Conservation (phyloP, 2,888 invertebrate genomes). For the Melikaiella ostensackeni region DNA sequence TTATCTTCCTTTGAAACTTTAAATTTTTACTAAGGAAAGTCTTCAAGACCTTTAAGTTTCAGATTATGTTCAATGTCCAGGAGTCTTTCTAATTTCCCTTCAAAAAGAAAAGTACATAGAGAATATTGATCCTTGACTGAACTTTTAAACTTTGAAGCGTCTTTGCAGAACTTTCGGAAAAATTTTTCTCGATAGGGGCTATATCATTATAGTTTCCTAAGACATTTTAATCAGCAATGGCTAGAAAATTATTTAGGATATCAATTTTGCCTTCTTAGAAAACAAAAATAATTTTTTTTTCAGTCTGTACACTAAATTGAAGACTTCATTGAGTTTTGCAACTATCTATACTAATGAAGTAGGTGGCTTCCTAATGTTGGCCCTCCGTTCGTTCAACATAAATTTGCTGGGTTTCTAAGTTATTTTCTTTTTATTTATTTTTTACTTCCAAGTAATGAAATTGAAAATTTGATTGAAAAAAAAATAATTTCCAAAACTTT, state of each 20-base stretch:
- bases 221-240: neutral
- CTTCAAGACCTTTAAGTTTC: slow-evolving; percentile 7
- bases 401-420: too few relatives aligned
- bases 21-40: slow-evolving; percentile 20
- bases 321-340: too few relatives aligned
- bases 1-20: slow-evolving; percentile 13
- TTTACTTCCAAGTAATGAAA: too few relatives aligned
- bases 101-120: slow-evolving; percentile 17
- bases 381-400: too few relatives aligned
- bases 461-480: too few relatives aligned
- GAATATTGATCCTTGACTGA: slow-evolving; percentile 24
- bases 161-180: slow-evolving; percentile 12
- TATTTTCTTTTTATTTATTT: too few relatives aligned
- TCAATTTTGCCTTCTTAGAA: neutral
- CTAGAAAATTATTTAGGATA: neutral
- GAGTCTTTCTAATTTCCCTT: slow-evolving; percentile 31
- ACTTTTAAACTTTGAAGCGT: slow-evolving; percentile 19
- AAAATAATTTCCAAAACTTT: too few relatives aligned
- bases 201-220: neutral
- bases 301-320: too few relatives aligned
- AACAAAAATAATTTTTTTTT: too few relatives aligned
- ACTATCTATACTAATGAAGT: too few relatives aligned
- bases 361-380: too few relatives aligned
- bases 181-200: slow-evolving; percentile 19
- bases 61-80: slow-evolving; percentile 34